These are phyloP conservation scores for Cydia pomonella DNA, from an alignment of 1,140 invertebrate genomes.

Conservation along the genomic window DNA sequence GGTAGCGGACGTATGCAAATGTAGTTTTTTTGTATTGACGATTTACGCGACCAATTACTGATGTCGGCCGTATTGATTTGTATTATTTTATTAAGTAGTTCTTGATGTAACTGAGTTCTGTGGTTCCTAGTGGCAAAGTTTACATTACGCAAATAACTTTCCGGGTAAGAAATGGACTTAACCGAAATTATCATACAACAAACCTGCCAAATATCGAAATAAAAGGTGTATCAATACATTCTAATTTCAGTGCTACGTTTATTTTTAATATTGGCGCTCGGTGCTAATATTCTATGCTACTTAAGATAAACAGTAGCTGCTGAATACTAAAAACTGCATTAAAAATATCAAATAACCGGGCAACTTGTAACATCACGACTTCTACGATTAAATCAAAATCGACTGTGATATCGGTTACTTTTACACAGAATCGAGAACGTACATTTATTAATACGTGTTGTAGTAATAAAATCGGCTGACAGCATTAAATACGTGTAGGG, in stretches of 20 bases:
- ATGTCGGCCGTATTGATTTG: constrained; percentile 39
- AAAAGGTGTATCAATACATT: no score
- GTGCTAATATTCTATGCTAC: neutral
- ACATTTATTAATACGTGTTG: constrained; percentile 62
- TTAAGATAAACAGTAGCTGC: neutral
- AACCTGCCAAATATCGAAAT: no score
- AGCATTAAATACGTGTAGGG: constrained; percentile 66
- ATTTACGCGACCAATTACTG: constrained; percentile 70
- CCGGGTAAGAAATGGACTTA: no score
- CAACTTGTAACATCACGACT: constrained; percentile 21
- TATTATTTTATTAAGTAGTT: constrained; percentile 36
- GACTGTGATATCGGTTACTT: constrained; percentile 50
- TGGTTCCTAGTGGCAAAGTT: neutral
- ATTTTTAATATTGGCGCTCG: no score
- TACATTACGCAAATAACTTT: no score
- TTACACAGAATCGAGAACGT: constrained; percentile 48
- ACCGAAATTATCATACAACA: no score
- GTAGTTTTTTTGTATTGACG: constrained; percentile 49
- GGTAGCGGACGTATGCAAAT: constrained; percentile 64
- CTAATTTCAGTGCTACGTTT: no score
- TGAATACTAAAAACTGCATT: constrained; percentile 1
- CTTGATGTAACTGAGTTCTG: neutral
- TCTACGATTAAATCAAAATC: constrained; percentile 33
- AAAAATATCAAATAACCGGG: neutral
- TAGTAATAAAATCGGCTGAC: constrained; percentile 69